A percentile compares a stretch with the other conserved stretches of the same genome.
Evolutionary conservation across 2,888 invertebrate species (phyloP).

Genomic region (Mylabris sibirica): DNA sequence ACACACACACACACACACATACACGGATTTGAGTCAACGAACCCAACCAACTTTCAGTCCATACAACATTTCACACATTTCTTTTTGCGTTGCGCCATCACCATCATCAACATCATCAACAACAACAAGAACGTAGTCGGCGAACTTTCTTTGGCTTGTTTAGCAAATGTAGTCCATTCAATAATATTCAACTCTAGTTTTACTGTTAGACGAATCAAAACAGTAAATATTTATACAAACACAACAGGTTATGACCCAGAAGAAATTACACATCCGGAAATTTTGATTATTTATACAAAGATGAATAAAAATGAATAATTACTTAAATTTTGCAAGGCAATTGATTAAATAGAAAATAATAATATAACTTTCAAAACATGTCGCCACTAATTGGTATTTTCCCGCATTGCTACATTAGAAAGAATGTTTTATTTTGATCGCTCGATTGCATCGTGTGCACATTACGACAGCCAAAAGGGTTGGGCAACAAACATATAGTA

Average conservation of each 20-base stretch:
- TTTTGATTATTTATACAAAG: neutral
- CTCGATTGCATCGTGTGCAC: constrained; percentile 33
- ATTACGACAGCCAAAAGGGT: constrained; percentile 33
- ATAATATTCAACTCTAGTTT: constrained; percentile 23
- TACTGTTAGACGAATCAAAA: constrained; percentile 31
- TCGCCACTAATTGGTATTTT: constrained; percentile 8
- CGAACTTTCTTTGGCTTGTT: constrained; percentile 49
- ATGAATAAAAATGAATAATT: neutral
- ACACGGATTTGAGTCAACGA: constrained; percentile 47
- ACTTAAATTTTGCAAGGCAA: neutral
- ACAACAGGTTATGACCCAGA: neutral
- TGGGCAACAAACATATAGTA: constrained; percentile 32
- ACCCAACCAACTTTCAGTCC: constrained; percentile 61
- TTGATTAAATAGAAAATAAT: neutral
- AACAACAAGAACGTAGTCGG: constrained; percentile 26
- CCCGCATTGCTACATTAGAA: constrained; percentile 31
- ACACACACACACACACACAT: constrained; percentile 21
- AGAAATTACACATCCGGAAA: neutral
- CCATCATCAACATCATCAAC: constrained; percentile 54
- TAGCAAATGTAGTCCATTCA: constrained; percentile 38
- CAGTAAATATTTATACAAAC: constrained; percentile 23
- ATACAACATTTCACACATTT: constrained; percentile 63
- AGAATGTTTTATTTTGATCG: constrained; percentile 35
- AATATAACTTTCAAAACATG: neutral
- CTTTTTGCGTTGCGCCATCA: constrained; percentile 64